phyloP scores from a whole-genome alignment of 2,888 invertebrate genomes.

The Cerastis rubricosa region DNA sequence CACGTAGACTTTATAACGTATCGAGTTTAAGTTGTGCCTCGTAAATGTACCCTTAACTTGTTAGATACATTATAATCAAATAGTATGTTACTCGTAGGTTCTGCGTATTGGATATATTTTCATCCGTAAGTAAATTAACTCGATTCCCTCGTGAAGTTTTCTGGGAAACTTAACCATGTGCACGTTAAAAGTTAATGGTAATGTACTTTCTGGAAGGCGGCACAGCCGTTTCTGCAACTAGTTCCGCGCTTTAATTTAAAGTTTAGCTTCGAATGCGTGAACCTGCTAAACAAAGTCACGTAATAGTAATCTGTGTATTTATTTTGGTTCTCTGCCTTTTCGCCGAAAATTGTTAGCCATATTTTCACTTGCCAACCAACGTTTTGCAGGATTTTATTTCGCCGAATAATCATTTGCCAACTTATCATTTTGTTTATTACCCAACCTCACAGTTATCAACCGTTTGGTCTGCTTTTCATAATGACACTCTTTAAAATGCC shows the following conservation, averaged over 20 bases:
- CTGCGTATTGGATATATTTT: conserved; percentile 67
- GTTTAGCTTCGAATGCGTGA: conserved; percentile 74
- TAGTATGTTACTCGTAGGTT: conserved; percentile 52
- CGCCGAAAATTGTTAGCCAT: no score
- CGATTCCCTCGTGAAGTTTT: conserved; percentile 72
- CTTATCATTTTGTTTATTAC: no score
- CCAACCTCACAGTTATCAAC: no score
- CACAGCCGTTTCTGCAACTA: conserved; percentile 69
- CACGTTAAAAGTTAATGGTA: conserved; percentile 78
- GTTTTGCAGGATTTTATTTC: no score
- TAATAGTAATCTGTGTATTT: conserved; percentile 59
- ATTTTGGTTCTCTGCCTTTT: no score
- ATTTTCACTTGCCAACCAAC: no score
- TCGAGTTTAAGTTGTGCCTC: conserved; percentile 86
- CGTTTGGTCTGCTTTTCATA: no score
- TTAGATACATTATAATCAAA: conserved; percentile 52
- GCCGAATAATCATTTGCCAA: no score
- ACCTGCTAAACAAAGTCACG: conserved; percentile 67
- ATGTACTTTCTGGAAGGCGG: conserved; percentile 77
- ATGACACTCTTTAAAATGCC: no score
- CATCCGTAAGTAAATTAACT: conserved; percentile 70
- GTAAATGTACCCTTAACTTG: conserved; percentile 48
- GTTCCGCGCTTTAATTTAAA: conserved; percentile 79
- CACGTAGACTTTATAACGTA: conserved; percentile 80
- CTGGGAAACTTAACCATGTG: conserved; percentile 75